phyloP scores from a whole-genome alignment of 2,888 invertebrate species.

The Cyclophora albipunctata region DNA sequence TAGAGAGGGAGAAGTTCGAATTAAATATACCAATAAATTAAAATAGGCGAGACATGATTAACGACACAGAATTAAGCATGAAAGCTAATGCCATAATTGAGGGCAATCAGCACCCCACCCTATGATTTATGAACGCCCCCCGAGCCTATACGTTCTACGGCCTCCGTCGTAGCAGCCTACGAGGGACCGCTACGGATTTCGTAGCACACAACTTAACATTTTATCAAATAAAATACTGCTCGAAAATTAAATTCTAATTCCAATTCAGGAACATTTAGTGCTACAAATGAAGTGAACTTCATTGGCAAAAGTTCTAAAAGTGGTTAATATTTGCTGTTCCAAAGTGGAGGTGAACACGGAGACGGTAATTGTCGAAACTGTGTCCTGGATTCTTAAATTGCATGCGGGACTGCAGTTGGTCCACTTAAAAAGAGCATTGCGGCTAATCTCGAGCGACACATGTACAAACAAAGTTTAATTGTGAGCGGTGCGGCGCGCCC shows the following conservation, averaged over 20 bases:
- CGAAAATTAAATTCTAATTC: background rate
- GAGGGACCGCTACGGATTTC: background rate
- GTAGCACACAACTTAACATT: background rate
- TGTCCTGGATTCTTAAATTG: slow-evolving; percentile 65
- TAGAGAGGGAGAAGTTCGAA: background rate
- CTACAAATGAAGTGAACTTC: no score
- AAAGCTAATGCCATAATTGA: slow-evolving; percentile 71
- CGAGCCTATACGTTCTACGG: background rate
- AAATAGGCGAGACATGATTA: slow-evolving; percentile 32
- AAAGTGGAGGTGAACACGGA: slow-evolving; percentile 10
- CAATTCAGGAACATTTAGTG: no score
- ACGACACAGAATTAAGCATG: slow-evolving; percentile 62
- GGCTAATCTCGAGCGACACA: slow-evolving; percentile 74
- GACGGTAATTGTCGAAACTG: slow-evolving; percentile 48
- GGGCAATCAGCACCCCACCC: slow-evolving; percentile 64
- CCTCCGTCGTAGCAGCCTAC: background rate
- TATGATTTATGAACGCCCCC: slow-evolving; percentile 51
- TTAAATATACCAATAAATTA: slow-evolving; percentile 33
- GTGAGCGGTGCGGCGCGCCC: slow-evolving; percentile 57
- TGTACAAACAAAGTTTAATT: slow-evolving; percentile 75
- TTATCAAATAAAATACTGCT: background rate
- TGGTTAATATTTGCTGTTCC: background rate
- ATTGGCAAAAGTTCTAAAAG: slow-evolving; percentile 1
- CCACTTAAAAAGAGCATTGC: slow-evolving; percentile 73
- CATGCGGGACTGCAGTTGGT: slow-evolving; percentile 58